Conservation (phyloP, 2,113 vertebrate species). For the Aplodontia rufa region DNA sequence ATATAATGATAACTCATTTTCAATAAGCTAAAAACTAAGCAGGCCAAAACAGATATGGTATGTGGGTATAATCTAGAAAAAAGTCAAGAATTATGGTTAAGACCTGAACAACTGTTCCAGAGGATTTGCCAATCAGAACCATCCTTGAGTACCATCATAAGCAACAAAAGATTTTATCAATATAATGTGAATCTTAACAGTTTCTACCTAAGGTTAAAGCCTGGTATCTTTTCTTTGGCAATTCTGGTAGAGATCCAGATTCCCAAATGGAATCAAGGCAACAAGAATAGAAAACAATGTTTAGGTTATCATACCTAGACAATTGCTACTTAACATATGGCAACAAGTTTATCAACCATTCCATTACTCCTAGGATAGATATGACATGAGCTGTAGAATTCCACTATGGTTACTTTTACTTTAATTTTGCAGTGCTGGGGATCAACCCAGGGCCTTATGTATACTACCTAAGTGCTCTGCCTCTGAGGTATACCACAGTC, state of each 20-base stretch:
- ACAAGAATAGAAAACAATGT: conserved; percentile 15
- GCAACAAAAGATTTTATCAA: background rate
- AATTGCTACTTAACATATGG: background rate
- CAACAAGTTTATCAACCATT: background rate
- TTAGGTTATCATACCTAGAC: background rate
- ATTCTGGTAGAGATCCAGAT: background rate
- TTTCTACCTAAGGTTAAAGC: conserved; percentile 41
- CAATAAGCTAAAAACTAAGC: background rate
- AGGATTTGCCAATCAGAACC: conserved; percentile 30
- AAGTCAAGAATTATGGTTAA: background rate
- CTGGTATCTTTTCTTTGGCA: background rate
- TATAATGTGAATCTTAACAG: conserved; percentile 39
- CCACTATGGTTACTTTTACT: background rate
- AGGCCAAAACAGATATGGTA: background rate
- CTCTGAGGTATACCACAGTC: background rate
- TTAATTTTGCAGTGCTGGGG: background rate
- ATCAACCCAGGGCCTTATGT: background rate
- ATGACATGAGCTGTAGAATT: background rate
- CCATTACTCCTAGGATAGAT: background rate
- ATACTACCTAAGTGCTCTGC: background rate
- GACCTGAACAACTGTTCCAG: background rate
- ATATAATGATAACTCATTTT: background rate
- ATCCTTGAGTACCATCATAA: conserved; percentile 12
- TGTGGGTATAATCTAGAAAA: background rate
- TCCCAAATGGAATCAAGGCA: background rate